phyloP scores from a whole-genome alignment of 2,113 vertebrate genomes.

The Raja brachyura region DNA sequence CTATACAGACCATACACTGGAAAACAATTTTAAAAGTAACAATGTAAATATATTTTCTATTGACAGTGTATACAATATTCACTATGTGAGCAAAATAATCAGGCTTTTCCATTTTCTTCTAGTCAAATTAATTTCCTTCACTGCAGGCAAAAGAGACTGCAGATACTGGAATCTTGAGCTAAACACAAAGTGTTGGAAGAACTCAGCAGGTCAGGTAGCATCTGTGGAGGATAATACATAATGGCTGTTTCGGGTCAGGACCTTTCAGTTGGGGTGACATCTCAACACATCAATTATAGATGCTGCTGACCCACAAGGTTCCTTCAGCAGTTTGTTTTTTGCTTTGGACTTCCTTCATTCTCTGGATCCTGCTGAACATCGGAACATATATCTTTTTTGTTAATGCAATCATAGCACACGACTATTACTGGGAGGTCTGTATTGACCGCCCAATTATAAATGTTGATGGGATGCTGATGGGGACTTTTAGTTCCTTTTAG shows the following conservation, averaged over 20 bases:
- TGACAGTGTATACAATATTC: not conserved
- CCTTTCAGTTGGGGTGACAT: too few species aligned
- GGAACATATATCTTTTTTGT: not conserved
- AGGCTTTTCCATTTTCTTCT: not conserved
- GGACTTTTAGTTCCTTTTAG: too few species aligned
- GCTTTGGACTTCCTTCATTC: not conserved
- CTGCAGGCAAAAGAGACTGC: too few species aligned
- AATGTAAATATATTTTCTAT: not conserved
- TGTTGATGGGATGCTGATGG: not conserved
- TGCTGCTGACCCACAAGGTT: too few species aligned
- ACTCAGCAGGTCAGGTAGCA: too few species aligned
- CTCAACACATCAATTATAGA: too few species aligned
- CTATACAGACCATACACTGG: conserved; percentile 75
- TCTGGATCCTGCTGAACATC: not conserved
- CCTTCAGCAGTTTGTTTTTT: too few species aligned
- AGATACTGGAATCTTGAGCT: too few species aligned
- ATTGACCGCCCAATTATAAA: not conserved
- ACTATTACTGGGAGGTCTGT: not conserved
- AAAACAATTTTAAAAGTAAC: conserved; percentile 42
- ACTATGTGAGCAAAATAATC: not conserved
- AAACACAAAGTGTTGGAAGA: too few species aligned
- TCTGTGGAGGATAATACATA: too few species aligned
- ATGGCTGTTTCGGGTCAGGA: too few species aligned
- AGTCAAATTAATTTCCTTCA: not conserved
- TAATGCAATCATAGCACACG: not conserved